These are phyloP conservation scores for Dermatophagoides farinae DNA, from an alignment of 1,140 invertebrate genomes.

Conservation along the genomic window DNA sequence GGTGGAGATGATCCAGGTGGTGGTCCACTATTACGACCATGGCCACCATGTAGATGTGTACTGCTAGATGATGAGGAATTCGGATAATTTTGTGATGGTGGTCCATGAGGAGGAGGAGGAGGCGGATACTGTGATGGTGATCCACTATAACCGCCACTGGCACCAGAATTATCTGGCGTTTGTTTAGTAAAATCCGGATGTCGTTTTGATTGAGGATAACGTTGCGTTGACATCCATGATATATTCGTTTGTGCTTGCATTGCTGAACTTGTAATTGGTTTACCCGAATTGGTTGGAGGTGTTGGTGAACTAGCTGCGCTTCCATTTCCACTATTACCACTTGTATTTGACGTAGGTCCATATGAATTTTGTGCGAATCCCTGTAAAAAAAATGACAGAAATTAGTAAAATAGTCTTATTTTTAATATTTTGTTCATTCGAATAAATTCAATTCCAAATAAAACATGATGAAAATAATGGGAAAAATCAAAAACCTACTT, in stretches of 20 bases:
- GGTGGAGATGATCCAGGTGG: too few species aligned
- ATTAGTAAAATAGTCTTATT: background rate
- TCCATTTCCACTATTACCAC: background rate
- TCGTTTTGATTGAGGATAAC: slow-evolving; percentile 16
- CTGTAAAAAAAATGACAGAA: background rate
- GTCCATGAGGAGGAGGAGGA: background rate
- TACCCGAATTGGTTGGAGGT: background rate
- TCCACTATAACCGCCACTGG: background rate
- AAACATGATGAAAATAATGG: background rate
- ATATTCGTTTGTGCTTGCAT: background rate
- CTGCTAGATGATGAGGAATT: too few species aligned
- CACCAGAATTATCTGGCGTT: background rate
- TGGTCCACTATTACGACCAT: too few species aligned
- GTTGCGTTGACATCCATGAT: slow-evolving; percentile 8
- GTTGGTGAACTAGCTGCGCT: background rate
- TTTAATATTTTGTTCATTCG: background rate
- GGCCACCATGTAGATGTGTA: too few species aligned
- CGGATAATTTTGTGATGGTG: too few species aligned
- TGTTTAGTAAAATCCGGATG: slow-evolving; percentile 22
- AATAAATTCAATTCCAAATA: background rate
- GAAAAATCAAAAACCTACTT: slow-evolving; percentile 8
- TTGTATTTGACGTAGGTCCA: background rate
- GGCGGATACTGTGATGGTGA: background rate
- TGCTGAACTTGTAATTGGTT: background rate
- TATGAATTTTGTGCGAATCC: background rate